Evolutionary conservation across 2,797 vertebrate genomes (phyloP).

Genomic region (Champsocephalus gunnari): DNA sequence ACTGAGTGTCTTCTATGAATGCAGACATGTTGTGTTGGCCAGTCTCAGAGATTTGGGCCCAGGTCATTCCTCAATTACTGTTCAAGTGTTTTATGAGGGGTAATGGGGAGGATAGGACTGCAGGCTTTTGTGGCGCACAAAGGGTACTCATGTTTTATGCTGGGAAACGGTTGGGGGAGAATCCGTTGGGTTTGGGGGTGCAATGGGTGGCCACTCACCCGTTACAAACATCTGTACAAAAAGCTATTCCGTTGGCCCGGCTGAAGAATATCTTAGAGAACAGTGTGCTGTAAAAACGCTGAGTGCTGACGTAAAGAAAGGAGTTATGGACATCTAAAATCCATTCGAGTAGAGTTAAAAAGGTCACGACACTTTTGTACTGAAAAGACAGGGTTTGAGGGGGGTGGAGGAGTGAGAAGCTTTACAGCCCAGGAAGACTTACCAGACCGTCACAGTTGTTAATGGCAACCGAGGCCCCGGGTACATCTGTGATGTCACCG

Average conservation of each 20-base stretch:
- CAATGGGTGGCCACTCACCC: conserved; percentile 71
- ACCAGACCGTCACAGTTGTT: conserved; percentile 99
- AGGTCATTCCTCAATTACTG: conserved; percentile 57
- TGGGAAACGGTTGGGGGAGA: conserved; percentile 52
- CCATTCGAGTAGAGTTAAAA: conserved; percentile 49
- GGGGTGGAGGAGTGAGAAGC: neutral
- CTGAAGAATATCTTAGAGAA: conserved; percentile 58
- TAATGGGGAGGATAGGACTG: conserved; percentile 59
- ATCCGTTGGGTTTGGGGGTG: conserved; percentile 38
- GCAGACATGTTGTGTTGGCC: conserved; percentile 19
- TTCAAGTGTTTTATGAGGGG: conserved; percentile 74
- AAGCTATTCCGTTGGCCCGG: conserved; percentile 39
- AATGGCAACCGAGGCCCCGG: conserved; percentile 94
- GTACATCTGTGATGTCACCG: conserved; percentile 93
- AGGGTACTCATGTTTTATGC: conserved; percentile 68
- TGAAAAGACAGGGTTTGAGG: conserved; percentile 29
- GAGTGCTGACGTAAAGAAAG: conserved; percentile 59
- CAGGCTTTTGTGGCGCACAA: conserved; percentile 67
- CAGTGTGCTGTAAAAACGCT: conserved; percentile 71
- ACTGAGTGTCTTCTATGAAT: conserved; percentile 6
- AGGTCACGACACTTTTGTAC: conserved; percentile 65
- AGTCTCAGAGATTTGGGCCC: conserved; percentile 23
- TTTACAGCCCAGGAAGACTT: conserved; percentile 78
- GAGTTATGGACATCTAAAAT: conserved; percentile 57
- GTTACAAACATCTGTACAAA: conserved; percentile 72